Conservation (phyloP, 2,888 invertebrate species). For the Kuschelorhynchus macadamiae region DNA sequence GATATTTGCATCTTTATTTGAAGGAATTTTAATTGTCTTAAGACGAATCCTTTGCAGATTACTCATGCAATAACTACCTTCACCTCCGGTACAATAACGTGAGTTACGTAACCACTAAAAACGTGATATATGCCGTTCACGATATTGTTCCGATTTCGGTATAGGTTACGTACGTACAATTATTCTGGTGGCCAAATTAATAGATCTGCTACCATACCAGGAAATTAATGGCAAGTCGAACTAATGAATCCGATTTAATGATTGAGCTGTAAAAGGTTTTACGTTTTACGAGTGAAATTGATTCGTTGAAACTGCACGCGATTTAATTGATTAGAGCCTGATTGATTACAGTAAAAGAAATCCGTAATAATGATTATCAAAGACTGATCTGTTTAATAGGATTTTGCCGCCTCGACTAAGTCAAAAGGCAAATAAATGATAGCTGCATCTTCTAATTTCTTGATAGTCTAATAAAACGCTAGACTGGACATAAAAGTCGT, state of each 20-base stretch:
- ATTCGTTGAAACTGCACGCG: background rate
- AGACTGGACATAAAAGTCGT: too few species aligned
- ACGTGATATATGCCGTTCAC: constrained; percentile 15
- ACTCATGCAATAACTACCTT: too few species aligned
- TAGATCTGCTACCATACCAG: background rate
- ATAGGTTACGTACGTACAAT: constrained; percentile 14
- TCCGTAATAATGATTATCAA: too few species aligned
- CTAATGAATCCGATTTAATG: constrained; percentile 20
- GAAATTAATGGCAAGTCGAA: background rate
- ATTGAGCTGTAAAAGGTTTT: constrained; percentile 9
- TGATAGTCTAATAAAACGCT: too few species aligned
- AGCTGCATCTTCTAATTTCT: too few species aligned
- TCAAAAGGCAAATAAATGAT: too few species aligned
- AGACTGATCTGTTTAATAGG: too few species aligned
- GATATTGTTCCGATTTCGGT: constrained; percentile 14
- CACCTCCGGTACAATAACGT: background rate
- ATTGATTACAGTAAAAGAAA: too few species aligned
- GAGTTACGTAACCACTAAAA: constrained; percentile 16
- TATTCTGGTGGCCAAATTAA: constrained; percentile 13
- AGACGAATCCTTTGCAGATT: too few species aligned
- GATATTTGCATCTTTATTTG: too few species aligned
- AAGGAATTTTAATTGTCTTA: too few species aligned
- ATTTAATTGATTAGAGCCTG: background rate
- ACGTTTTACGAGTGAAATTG: constrained; percentile 14
- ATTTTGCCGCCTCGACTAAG: too few species aligned